Base-by-base conservation (phyloP, 1,140 invertebrate species). In the Aethina tumida region DNA sequence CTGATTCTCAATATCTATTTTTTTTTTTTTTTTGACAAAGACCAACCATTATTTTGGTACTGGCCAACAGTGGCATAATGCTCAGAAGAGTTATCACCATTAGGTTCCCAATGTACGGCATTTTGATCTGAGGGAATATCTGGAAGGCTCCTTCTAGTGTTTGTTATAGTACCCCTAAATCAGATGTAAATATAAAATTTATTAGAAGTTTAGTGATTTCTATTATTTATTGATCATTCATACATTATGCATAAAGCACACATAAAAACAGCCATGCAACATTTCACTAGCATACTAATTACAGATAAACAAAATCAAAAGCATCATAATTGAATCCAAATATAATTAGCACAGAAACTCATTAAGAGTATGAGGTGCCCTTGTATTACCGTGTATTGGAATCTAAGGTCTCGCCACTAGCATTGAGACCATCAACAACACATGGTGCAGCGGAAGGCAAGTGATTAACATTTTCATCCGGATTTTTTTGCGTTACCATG, bases 11-110 rank as follows among this genome's bases (percentile, higher is more conserved):
- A 17, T 10, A 14, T 37, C 10, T 19, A 40, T 35, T 25, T 24
- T 35, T 21, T 40, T 9, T 3, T 38, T 16, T 29, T 14, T 10
- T 22, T 33, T 6, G 13, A 3, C 19, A 39, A 14, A 43, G 7
- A 25, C 15, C 20, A 40, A 56, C 47, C 47, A 27, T 43, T 9
- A 47, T 53, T 59, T 32, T 52, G 50, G 43, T 57, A 61, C 22
- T 57, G 57, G 10, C 69, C 69, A n/a, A 80, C 74, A 5, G 77
- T 78, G 10, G 77, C 76, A 50, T 79, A 79, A 7, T 79, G 56
- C 45, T 78, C 77, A 0, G 73, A 79, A 14, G 70, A 68, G 53
- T 75, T 75, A 31, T 73, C 70, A 19, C 60, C 59, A 6, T 56
- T 60, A 3, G 53, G 57, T 40, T 69, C 67, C 49, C 69, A 71